Base-by-base conservation (phyloP, 2,888 invertebrate species). In the Drosophila histrio region DNA sequence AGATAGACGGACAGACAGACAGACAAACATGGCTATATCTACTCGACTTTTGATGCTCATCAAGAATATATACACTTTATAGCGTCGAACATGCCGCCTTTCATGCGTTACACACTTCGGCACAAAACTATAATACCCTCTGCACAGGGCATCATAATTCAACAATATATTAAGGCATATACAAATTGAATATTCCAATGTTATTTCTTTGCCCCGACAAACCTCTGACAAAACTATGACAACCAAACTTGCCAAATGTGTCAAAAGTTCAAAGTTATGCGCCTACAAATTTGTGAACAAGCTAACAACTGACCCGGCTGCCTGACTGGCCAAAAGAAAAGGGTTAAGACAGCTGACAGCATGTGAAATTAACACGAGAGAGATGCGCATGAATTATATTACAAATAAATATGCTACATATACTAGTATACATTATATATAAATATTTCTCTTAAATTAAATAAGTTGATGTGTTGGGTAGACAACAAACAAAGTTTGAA, bases 191-290 rank as follows among this genome's bases (percentile, higher is more conserved):
- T 32, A 38, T 50, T 50, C n/a, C n/a, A n/a, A n/a, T n/a, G n/a
- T n/a, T n/a, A n/a, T n/a, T n/a, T n/a, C n/a, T n/a, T n/a, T n/a
- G n/a, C n/a, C n/a, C n/a, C n/a, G n/a, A n/a, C n/a, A n/a, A n/a
- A n/a, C n/a, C n/a, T n/a, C n/a, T n/a, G 54, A 68, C 47, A 63
- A 63, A 71, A 76, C 69, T 77, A 65, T 83, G 80, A 75, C 83
- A 80, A 66, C 32, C 75, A 0, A 54, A 67, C 68, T 84, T 84
- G 85, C 59, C 85, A 84, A 84, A 81, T 84, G 77, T 82, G 85
- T 82, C 82, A 85, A 77, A 72, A 82, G 85, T 82, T 85, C 82
- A 82, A 82, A 85, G 77, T 82, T 79, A 73, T 73, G 70, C 52
- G 66, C 57, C 71, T 50, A 64, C 68, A 68, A 68, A 66, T 49